Base-by-base conservation (phyloP, 1,140 invertebrate genomes). In the Asobara japonica region DNA sequence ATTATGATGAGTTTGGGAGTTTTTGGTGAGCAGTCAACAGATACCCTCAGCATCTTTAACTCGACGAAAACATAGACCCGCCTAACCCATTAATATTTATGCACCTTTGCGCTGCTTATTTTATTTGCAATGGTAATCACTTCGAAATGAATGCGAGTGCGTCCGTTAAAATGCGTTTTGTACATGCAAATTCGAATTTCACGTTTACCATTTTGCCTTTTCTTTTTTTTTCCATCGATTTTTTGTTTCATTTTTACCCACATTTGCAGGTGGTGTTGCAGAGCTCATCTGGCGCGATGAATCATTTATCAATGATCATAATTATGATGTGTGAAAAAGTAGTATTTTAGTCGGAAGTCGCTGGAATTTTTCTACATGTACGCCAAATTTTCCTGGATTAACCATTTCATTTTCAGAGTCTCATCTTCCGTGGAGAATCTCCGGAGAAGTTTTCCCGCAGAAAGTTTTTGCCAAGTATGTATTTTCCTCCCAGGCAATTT, bases 61-160 rank as follows among this genome's bases (percentile, higher is more conserved):
- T 72, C 66, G 18, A 51, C 41, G 56, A 68, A 64, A 45, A 74
- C 66, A 72, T 16, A 72, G 61, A 69, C 62, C 62, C 72, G n/a
- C 13, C 27, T 62, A 62, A 30, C 29, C 51, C 65, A 75, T 72
- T 69, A 72, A 75, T 75, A 75, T 75, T 72, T 70, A 75, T 75
- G 69, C 38, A 72, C 65, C 69, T 72, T 62, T 66, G 38, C 67
- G 38, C 61, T 72, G 71, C 60, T 75, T 75, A 72, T 72, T 72
- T 61, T 72, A 75, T 75, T 75, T 75, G 74, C 74, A 75, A 72
- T 75, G 70, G 66, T 75, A 75, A 75, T 75, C 45, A 22, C 3
- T 48, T 67, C 30, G 16, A 36, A 69, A 72, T 71, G 65, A 75
- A 75, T 72, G 65, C 68, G 33, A 72, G 66, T 69, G 36, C 36